Base-by-base conservation (phyloP, 2,113 vertebrate genomes). In the Nicator chloris region DNA sequence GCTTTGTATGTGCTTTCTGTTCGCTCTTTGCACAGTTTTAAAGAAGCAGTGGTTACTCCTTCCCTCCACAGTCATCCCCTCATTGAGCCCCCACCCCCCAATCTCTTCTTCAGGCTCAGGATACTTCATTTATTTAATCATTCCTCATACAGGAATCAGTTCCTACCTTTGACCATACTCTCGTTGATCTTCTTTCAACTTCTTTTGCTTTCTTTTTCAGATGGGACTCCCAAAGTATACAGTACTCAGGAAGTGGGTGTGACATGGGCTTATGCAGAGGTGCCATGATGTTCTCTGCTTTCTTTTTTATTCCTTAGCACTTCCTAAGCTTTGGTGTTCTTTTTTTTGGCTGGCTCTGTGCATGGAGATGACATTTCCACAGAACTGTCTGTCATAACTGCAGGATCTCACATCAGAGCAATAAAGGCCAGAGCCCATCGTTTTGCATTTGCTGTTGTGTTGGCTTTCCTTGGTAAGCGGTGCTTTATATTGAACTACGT, bases 1-100 rank as follows among this genome's bases (percentile, higher is more conserved):
- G 0, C 37, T 82, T 75, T 63, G 12, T 28, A 47, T 40, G 40
- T 72, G 12, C 12, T 56, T 30, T 33, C 68, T 72, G 10, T 54
- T 54, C 10, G 4, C 35, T 60, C 54, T 51, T 54, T 27, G 49
- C 33, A 27, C 16, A 9, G 22, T 75, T 96, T 49, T 63, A 54
- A 82, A 53, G 42, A 4, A 80, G 23, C 1, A 1, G 68, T 24
- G 51, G 31, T 16, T 44, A 72, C 31, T 77, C 39, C 13, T 51
- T 47, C 80, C 26, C 6, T 47, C 40, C 49, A 37, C n/a, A 18
- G 54, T 61, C 54, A 77, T 60, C 18, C 23, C 22, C 28, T 66
- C n/a, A 19, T 11, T 47, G 56, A 47, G 17, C 8, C 8, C 6
- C 10, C 2, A 7, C 5, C 2, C 23, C 4, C 1, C 28, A 35